phyloP scores from a whole-genome alignment of 1,140 invertebrate genomes.

The Megalonaias nervosa region DNA sequence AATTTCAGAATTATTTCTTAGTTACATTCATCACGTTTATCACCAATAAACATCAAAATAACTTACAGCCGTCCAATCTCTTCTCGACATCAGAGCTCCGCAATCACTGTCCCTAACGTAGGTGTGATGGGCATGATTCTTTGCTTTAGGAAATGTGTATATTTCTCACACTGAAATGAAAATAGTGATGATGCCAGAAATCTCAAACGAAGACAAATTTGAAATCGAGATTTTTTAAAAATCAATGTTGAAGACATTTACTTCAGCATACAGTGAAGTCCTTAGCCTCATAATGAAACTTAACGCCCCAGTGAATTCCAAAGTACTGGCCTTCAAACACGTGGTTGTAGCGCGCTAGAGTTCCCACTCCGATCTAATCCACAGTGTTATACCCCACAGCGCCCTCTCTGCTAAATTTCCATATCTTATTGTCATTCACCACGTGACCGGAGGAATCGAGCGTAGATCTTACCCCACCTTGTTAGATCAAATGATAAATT shows the following conservation, averaged over 20 bases:
- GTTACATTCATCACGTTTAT: neutral
- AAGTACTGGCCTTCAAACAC: neutral
- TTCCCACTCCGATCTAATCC: constrained; percentile 1
- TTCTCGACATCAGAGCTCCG: constrained; percentile 49
- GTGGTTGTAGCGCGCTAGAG: constrained; percentile 9
- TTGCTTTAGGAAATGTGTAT: too few relatives aligned
- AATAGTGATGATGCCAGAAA: too few relatives aligned
- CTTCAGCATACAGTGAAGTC: too few relatives aligned
- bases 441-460: constrained; percentile 15
- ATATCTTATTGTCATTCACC: constrained; percentile 19
- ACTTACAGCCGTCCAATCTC: constrained; percentile 55
- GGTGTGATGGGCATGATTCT: constrained; percentile 45
- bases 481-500: neutral
- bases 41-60: neutral
- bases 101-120: constrained; percentile 53
- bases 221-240: neutral
- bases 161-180: too few relatives aligned
- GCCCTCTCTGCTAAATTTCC: neutral
- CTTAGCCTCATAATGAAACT: neutral
- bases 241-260: neutral
- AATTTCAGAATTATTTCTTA: neutral
- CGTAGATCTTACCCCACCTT: constrained; percentile 11
- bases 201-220: neutral
- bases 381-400: constrained; percentile 12
- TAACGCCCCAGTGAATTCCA: constrained; percentile 7